A percentile compares a stretch with the other conserved stretches of the same genome.
Evolutionary conservation across 2,113 vertebrate species (phyloP).

Genomic region (Platysteira castanea): DNA sequence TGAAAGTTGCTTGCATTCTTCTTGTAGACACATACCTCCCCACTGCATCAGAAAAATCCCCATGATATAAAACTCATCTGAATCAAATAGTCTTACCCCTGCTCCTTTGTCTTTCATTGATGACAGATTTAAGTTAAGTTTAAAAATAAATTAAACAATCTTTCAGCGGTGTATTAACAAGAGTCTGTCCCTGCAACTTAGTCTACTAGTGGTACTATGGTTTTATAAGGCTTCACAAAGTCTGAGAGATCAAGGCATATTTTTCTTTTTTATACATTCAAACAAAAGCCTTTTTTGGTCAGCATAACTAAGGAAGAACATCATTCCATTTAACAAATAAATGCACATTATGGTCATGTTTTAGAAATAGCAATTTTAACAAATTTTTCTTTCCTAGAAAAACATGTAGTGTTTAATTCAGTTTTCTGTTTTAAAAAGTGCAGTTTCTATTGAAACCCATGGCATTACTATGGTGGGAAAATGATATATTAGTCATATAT

Average conservation of each 20-base stretch:
- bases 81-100: background rate
- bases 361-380: background rate
- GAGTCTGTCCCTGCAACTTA: background rate
- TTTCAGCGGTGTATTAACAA: background rate
- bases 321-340: background rate
- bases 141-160: background rate
- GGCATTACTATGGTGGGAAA: background rate
- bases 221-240: background rate
- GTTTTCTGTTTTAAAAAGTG: background rate
- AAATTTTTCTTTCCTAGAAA: background rate
- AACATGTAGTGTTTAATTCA: background rate
- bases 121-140: background rate
- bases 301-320: background rate
- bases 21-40: background rate
- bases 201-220: background rate
- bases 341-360: fast-evolving
- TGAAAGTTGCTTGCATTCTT: background rate
- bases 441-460: background rate
- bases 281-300: background rate
- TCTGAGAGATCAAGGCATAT: background rate
- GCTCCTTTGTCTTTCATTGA: background rate
- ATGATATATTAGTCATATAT: background rate
- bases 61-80: background rate
- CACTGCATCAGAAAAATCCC: background rate
- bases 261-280: background rate